A percentile compares a stretch with the other conserved stretches of the same genome.
These are phyloP conservation scores for Lates japonicus DNA, from an alignment of 2,797 vertebrate species.

Conservation along the genomic window DNA sequence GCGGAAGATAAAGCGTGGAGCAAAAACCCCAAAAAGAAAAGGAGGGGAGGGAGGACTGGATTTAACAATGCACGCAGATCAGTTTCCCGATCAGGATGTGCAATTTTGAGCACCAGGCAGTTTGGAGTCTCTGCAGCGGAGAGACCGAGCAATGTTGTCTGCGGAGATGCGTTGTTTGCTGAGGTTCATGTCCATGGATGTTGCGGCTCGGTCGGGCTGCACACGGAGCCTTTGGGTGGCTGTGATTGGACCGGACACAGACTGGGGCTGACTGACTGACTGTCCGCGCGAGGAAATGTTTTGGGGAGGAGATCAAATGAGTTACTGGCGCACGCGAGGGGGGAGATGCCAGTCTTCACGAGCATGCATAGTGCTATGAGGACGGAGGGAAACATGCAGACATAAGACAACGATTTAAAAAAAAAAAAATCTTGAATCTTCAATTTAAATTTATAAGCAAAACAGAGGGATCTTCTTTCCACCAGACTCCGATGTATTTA, in stretches of 20 bases:
- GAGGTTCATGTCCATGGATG: slow-evolving; percentile 68
- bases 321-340: slow-evolving; percentile 55
- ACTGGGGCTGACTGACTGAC: slow-evolving; percentile 83
- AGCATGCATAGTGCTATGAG: slow-evolving; percentile 38
- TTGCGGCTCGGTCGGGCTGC: slow-evolving; percentile 74
- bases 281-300: slow-evolving; percentile 70
- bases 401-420: slow-evolving; percentile 14
- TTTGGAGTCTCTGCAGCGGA: slow-evolving; percentile 37
- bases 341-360: slow-evolving; percentile 54
- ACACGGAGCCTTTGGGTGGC: slow-evolving; percentile 71
- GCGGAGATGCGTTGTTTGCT: slow-evolving; percentile 74
- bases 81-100: slow-evolving; percentile 42
- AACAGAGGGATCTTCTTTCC: background rate
- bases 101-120: slow-evolving; percentile 26
- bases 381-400: slow-evolving; percentile 46
- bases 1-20: slow-evolving; percentile 22
- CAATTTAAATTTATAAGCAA: slow-evolving; percentile 39
- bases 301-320: slow-evolving; percentile 71
- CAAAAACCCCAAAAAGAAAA: accelerated
- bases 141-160: slow-evolving; percentile 62
- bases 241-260: slow-evolving; percentile 82
- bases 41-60: background rate
- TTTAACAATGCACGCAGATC: slow-evolving; percentile 49
- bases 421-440: background rate
- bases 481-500: slow-evolving; percentile 4